Evolutionary conservation across 92 coral and sea anemone species (phyloP).

Genomic region (Epizoanthus stellaris): DNA sequence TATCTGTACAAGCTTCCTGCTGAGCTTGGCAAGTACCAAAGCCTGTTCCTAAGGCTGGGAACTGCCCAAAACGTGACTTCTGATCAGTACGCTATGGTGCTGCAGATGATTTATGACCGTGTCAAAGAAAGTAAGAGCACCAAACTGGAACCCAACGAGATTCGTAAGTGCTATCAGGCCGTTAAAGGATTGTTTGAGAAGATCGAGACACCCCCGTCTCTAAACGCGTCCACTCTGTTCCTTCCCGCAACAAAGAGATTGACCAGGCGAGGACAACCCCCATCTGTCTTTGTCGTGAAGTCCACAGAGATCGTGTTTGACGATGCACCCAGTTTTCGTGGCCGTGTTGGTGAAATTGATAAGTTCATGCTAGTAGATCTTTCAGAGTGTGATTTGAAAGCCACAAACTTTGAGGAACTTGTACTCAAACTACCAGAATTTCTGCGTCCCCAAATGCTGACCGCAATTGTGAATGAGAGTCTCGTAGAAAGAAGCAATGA

Average conservation of each 20-base stretch:
- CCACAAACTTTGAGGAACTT: slow-evolving; percentile 51
- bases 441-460: slow-evolving; percentile 61
- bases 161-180: slow-evolving; percentile 40
- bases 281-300: slow-evolving; percentile 41
- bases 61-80: slow-evolving; percentile 54
- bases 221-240: slow-evolving; percentile 34
- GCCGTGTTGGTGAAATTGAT: slow-evolving; percentile 43
- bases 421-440: slow-evolving; percentile 51
- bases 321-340: slow-evolving; percentile 71
- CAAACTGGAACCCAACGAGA: slow-evolving; percentile 67
- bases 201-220: neutral
- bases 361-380: slow-evolving; percentile 50
- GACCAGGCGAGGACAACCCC: too few relatives aligned
- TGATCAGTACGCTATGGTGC: slow-evolving; percentile 70
- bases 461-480: slow-evolving; percentile 54
- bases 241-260: slow-evolving; percentile 53
- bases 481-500: slow-evolving; percentile 12
- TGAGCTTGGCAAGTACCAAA: slow-evolving; percentile 30
- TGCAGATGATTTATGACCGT: slow-evolving; percentile 35
- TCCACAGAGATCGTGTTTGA: slow-evolving; percentile 59
- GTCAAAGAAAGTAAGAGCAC: neutral
- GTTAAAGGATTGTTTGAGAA: slow-evolving; percentile 63
- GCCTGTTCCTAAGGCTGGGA: slow-evolving; percentile 64
- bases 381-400: slow-evolving; percentile 4
- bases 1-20: slow-evolving; percentile 70